Base-by-base conservation (phyloP, 2,113 vertebrate genomes). In the Chionodraco myersi region DNA sequence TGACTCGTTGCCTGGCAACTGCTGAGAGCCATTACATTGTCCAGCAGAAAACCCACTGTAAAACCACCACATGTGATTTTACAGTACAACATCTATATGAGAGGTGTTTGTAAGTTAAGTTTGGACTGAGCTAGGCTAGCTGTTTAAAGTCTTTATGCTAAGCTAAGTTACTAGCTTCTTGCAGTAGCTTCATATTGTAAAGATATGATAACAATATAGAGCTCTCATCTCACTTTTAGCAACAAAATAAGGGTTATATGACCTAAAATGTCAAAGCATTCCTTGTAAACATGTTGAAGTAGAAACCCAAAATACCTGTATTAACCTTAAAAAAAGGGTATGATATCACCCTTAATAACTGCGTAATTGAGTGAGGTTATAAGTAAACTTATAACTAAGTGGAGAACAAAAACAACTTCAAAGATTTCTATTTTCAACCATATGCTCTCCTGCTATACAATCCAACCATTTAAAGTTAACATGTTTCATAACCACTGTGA, bases 401-500 rank as follows among this genome's bases (percentile, higher is more conserved):
- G 48, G 61, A 23, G 23, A 11, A 34, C 18, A 48, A 11, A 61
- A 68, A 51, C 69, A 70, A 61, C 54, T 14, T 41, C 56, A 54
- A 21, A 21, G 63, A 18, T 12, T 26, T 61, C 15, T 41, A 41
- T 72, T 23, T 66, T 10, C 47, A 47, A 18, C 10, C 21, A 48
- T 61, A 53, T 23, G 51, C 8, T 47, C 48, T 51, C 57, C 23
- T 45, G 10, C 44, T 77, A 53, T 53, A 48, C n/a, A 51, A 21
- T 23, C 49, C 64, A 77, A 41, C 23, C 57, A 26, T 71, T 47
- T 69, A 23, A 26, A 73, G 51, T 72, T 59, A 77, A 77, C 74
- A 71, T 36, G 65, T 77, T 79, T 84, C 68, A 82, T 62, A 77
- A 74, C 47, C 23, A 21, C 61, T 26, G 47, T 45, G 48, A 51